These are phyloP conservation scores for Apeira syringaria DNA, from an alignment of 2,888 invertebrate species.

Conservation along the genomic window DNA sequence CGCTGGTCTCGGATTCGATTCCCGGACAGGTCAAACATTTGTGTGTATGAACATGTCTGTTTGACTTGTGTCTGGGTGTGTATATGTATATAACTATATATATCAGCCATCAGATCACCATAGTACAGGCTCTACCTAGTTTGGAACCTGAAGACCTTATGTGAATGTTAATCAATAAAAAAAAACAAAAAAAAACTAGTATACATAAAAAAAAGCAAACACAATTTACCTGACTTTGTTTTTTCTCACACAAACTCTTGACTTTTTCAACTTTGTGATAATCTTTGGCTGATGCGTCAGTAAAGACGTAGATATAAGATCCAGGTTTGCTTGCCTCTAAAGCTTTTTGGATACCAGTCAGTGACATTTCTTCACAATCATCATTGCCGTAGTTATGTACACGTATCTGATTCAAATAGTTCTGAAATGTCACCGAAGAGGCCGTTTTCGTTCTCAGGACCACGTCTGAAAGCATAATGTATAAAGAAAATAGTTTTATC, in stretches of 20 bases:
- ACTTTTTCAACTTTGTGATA: slow-evolving; percentile 18
- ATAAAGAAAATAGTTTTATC: too few species aligned
- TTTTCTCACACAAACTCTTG: slow-evolving; percentile 28
- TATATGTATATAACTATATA: too few species aligned
- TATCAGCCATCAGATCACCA: too few species aligned
- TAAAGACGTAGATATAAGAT: slow-evolving; percentile 35
- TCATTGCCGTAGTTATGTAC: not conserved
- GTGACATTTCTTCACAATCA: slow-evolving; percentile 27
- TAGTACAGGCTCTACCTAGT: too few species aligned
- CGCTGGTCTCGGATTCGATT: too few species aligned
- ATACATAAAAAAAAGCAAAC: too few species aligned
- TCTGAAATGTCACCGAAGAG: slow-evolving; percentile 6
- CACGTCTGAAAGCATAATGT: slow-evolving; percentile 21
- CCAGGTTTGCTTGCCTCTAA: slow-evolving; percentile 25
- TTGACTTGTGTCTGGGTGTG: too few species aligned
- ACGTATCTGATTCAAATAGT: slow-evolving; percentile 13
- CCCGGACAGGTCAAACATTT: too few species aligned
- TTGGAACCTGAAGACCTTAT: too few species aligned
- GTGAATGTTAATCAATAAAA: too few species aligned
- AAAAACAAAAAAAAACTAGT: too few species aligned
- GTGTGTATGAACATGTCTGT: too few species aligned
- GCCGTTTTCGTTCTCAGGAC: slow-evolving; percentile 20
- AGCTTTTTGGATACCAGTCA: slow-evolving; percentile 25
- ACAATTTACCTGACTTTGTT: slow-evolving; percentile 28
- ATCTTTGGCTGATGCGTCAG: slow-evolving; percentile 37